Conservation (phyloP, 2,888 invertebrate genomes). For the Epiblema foenella region DNA sequence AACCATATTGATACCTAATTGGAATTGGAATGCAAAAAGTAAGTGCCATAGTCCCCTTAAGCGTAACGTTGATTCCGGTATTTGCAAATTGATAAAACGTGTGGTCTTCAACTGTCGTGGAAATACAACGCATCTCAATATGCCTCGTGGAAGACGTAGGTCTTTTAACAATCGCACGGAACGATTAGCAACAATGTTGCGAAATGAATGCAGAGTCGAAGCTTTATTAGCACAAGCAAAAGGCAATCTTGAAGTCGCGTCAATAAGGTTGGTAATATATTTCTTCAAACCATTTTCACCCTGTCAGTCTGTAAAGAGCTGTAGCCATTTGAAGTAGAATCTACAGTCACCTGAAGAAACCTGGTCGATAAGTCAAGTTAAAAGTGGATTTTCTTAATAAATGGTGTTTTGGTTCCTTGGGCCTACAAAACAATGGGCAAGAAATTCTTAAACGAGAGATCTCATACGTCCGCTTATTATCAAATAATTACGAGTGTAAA, state of each 20-base stretch:
- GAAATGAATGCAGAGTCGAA: not conserved
- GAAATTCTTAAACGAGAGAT: not conserved
- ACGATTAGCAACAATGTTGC: conserved; percentile 39
- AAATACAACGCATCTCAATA: conserved; percentile 5
- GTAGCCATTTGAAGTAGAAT: conserved; percentile 9
- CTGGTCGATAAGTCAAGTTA: not conserved
- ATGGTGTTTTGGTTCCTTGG: conserved; percentile 19
- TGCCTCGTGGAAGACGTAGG: not conserved
- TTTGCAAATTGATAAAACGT: conserved; percentile 36
- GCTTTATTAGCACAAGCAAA: not conserved
- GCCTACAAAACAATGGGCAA: conserved; percentile 20
- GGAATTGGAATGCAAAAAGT: not conserved
- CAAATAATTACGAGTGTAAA: conserved; percentile 12
- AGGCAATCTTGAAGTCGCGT: not conserved
- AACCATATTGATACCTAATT: not conserved
- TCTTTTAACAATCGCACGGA: not conserved
- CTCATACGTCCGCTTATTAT: conserved; percentile 5
- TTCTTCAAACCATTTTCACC: not conserved
- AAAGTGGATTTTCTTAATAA: not conserved
- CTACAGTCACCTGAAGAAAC: not conserved
- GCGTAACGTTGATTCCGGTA: conserved; percentile 10
- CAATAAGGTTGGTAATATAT: not conserved
- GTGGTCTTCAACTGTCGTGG: conserved; percentile 9
- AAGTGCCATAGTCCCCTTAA: not conserved
- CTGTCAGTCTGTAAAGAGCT: not conserved